Evolutionary conservation across 2,113 vertebrate genomes (phyloP).

Genomic region (Trichomycterus rosablanca): DNA sequence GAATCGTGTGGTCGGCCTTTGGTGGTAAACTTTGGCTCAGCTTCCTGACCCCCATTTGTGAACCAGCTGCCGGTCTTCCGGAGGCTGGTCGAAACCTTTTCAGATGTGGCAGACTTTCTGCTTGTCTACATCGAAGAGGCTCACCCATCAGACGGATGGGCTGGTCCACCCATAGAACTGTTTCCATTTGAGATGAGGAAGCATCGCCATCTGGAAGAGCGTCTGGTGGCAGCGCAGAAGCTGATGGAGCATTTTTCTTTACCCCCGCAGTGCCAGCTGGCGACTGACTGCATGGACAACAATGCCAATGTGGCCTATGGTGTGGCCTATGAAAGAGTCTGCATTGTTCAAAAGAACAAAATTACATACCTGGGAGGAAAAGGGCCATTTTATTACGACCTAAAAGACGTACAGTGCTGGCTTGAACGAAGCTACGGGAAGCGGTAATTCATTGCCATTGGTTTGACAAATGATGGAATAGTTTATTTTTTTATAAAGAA

Average conservation of each 20-base stretch:
- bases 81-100: slow-evolving; percentile 91
- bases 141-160: slow-evolving; percentile 95
- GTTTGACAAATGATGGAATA: slow-evolving; percentile 17
- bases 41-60: slow-evolving; percentile 95
- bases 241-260: slow-evolving; percentile 84
- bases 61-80: slow-evolving; percentile 89
- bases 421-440: slow-evolving; percentile 84
- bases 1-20: slow-evolving; percentile 82
- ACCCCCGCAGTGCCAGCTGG: slow-evolving; percentile 86
- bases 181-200: slow-evolving; percentile 82
- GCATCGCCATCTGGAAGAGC: slow-evolving; percentile 85
- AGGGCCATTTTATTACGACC: slow-evolving; percentile 91
- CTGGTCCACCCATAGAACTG: slow-evolving; percentile 76
- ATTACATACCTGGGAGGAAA: slow-evolving; percentile 91
- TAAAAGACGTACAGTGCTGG: slow-evolving; percentile 86
- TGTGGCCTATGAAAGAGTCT: slow-evolving; percentile 89
- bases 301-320: slow-evolving; percentile 91
- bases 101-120: slow-evolving; percentile 89
- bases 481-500: slow-evolving; percentile 40
- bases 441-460: slow-evolving; percentile 63
- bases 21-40: slow-evolving; percentile 96
- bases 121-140: slow-evolving; percentile 97
- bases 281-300: slow-evolving; percentile 96
- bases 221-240: slow-evolving; percentile 80
- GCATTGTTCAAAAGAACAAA: slow-evolving; percentile 89